phyloP scores from a whole-genome alignment of 2,113 vertebrate genomes.

The Tragelaphus strepsiceros region DNA sequence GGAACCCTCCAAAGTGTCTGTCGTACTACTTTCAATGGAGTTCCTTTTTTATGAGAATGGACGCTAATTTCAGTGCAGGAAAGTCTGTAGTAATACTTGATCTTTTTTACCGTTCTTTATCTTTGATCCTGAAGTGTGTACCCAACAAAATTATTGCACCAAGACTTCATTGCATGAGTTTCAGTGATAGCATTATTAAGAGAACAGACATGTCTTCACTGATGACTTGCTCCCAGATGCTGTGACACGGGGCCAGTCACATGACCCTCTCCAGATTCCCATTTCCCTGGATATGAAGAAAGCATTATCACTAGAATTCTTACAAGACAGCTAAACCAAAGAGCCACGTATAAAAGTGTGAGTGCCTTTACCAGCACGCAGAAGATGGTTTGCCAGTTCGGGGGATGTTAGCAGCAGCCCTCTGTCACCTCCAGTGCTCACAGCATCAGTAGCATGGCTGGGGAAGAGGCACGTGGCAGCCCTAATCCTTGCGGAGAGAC shows the following conservation, averaged over 20 bases:
- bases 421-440: fast-evolving
- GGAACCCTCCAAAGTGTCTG: neutral
- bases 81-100: neutral
- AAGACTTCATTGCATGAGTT: neutral
- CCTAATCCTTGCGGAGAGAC: neutral
- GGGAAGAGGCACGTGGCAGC: neutral
- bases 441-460: neutral
- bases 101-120: neutral
- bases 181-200: neutral
- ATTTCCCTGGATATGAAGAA: neutral
- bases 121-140: neutral
- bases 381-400: no score
- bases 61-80: neutral
- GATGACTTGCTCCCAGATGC: neutral
- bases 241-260: neutral
- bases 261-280: neutral
- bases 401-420: fast-evolving
- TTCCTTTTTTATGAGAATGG: neutral
- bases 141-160: neutral
- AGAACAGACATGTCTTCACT: neutral
- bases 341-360: fast-evolving
- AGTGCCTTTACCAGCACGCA: fast-evolving
- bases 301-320: neutral
- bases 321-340: neutral
- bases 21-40: neutral